A percentile compares a stretch with the other conserved stretches of the same genome.
Evolutionary conservation across 2,797 vertebrate species (phyloP).

Genomic region (Gobio occitaniae): DNA sequence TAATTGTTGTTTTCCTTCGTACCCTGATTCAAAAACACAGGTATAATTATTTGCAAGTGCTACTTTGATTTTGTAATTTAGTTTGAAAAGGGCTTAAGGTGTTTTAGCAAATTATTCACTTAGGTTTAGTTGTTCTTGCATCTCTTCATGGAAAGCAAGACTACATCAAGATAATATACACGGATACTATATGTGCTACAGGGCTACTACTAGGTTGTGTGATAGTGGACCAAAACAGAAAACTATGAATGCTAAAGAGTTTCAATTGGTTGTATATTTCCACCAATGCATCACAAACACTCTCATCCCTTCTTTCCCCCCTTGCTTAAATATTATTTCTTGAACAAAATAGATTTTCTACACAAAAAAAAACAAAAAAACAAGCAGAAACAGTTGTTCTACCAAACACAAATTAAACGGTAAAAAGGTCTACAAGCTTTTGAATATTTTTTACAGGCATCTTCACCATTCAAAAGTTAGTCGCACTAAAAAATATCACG

Average conservation of each 20-base stretch:
- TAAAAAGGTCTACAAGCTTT: not conserved
- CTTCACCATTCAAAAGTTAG: not conserved
- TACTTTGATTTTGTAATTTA: slow-evolving; percentile 80
- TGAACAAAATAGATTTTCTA: not conserved
- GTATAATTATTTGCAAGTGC: slow-evolving; percentile 83
- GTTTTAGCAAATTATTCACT: slow-evolving; percentile 74
- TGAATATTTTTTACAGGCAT: not conserved
- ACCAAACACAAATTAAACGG: not conserved
- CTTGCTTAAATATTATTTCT: not conserved
- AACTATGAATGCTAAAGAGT: not conserved
- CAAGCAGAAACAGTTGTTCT: not conserved
- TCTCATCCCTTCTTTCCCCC: not conserved
- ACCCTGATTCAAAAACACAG: slow-evolving; percentile 76
- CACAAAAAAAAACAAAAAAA: no score
- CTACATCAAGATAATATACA: slow-evolving; percentile 13
- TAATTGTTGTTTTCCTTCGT: slow-evolving; percentile 85
- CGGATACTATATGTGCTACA: not conserved
- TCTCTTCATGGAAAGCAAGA: slow-evolving; percentile 68
- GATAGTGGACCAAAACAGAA: not conserved
- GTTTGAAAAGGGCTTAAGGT: slow-evolving; percentile 80
- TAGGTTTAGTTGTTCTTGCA: slow-evolving; percentile 64
- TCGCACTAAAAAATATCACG: not conserved
- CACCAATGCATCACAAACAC: not conserved
- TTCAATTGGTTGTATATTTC: not conserved
- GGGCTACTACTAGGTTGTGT: not conserved